Evolutionary conservation across 2,888 invertebrate species (phyloP).

Genomic region (Acleris cristana): DNA sequence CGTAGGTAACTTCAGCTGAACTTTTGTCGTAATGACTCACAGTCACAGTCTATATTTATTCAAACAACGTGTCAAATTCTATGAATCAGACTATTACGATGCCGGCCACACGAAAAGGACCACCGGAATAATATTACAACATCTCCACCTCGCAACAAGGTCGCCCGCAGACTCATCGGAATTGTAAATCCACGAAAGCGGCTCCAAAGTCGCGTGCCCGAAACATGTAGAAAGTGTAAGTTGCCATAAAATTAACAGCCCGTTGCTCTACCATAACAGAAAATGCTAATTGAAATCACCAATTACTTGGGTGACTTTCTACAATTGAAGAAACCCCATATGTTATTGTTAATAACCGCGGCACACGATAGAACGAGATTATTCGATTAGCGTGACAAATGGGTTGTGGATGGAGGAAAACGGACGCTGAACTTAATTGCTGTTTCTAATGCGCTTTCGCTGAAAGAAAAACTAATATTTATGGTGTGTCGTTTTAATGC

Average conservation of each 20-base stretch:
- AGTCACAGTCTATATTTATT: slow-evolving; percentile 52
- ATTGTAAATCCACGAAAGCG: slow-evolving; percentile 61
- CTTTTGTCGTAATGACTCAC: slow-evolving; percentile 56
- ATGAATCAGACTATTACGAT: slow-evolving; percentile 67
- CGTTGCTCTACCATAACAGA: slow-evolving; percentile 59
- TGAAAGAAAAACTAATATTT: background rate
- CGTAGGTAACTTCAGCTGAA: slow-evolving; percentile 3
- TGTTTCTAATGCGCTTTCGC: background rate
- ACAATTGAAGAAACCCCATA: slow-evolving; percentile 52
- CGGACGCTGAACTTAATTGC: slow-evolving; percentile 14
- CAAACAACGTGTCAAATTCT: slow-evolving; percentile 43
- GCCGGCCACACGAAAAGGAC: slow-evolving; percentile 61
- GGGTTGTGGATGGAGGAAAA: slow-evolving; percentile 38
- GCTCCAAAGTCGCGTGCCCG: slow-evolving; percentile 65
- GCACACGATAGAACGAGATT: slow-evolving; percentile 51
- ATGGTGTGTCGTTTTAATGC: slow-evolving; percentile 9
- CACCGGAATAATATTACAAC: slow-evolving; percentile 45
- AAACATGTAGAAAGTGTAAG: slow-evolving; percentile 75
- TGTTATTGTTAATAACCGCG: slow-evolving; percentile 52
- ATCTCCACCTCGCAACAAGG: slow-evolving; percentile 44
- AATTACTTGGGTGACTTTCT: slow-evolving; percentile 60
- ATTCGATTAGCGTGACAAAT: slow-evolving; percentile 45
- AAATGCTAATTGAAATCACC: slow-evolving; percentile 72
- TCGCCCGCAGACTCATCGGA: slow-evolving; percentile 54
- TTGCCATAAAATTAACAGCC: slow-evolving; percentile 63